Percentiles rank a stretch among this genome's conserved stretches.
phyloP scores from a whole-genome alignment of 2,797 vertebrate species.

The Otolemur crassicaudatus region DNA sequence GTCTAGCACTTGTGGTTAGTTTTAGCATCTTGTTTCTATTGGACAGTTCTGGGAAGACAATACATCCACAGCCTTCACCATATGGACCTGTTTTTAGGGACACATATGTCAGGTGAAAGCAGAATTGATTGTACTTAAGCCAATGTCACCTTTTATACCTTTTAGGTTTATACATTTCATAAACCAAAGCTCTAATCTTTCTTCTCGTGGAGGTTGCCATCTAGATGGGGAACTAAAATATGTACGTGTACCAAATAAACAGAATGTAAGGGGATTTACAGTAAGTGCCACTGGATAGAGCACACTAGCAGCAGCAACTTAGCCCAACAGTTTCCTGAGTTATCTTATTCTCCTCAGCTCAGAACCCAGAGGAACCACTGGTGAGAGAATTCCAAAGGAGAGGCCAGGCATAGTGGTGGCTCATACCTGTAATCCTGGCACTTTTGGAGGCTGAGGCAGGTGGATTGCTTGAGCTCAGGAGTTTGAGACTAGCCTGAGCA shows the following conservation, averaged over 20 bases:
- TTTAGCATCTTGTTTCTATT: background rate
- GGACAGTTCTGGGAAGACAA: background rate
- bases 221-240: background rate
- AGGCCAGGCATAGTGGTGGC: no score
- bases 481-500: no score
- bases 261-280: background rate
- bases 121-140: background rate
- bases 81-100: constrained; percentile 25
- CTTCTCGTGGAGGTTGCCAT: background rate
- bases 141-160: background rate
- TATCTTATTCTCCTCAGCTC: background rate
- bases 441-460: no score
- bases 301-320: fast-evolving
- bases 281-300: background rate
- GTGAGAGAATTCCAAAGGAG: background rate
- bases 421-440: no score
- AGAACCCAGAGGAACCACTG: background rate
- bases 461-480: no score
- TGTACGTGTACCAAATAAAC: background rate
- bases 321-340: background rate
- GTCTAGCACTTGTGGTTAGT: background rate
- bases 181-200: background rate
- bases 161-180: background rate
- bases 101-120: background rate
- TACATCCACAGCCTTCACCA: background rate